Conservation (phyloP, 1,140 invertebrate species). For the Anastatus disparis region DNA sequence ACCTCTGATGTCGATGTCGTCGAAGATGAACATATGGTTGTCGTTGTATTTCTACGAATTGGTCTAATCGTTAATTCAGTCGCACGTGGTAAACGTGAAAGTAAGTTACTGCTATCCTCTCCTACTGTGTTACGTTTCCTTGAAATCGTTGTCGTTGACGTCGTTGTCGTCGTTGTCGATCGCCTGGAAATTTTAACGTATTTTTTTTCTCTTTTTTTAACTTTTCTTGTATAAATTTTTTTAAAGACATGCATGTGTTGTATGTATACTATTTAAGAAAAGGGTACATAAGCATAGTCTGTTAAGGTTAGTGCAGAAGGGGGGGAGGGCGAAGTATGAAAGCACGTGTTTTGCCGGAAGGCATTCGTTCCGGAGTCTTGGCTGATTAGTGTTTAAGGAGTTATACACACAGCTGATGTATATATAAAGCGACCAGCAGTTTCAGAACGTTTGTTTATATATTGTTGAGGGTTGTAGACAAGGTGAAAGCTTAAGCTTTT, state of each 20-base stretch:
- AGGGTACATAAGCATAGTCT: no score
- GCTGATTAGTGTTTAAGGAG: constrained; percentile 14
- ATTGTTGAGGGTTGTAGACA: no score
- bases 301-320: neutral
- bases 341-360: constrained; percentile 28
- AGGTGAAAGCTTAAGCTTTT: no score
- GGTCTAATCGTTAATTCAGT: constrained; percentile 32
- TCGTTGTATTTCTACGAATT: neutral
- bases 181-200: neutral
- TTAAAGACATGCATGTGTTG: no score
- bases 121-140: constrained; percentile 9
- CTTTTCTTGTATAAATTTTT: neutral
- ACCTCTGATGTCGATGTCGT: neutral
- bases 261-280: no score
- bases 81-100: constrained; percentile 23
- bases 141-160: neutral
- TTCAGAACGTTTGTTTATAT: no score
- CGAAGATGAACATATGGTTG: neutral
- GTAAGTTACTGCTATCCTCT: constrained; percentile 1
- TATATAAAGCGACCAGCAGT: no score
- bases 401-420: constrained; percentile 3
- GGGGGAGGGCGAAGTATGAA: neutral
- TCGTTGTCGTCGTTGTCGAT: no score
- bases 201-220: neutral
- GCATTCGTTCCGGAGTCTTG: constrained; percentile 21